Evolutionary conservation across 2,888 invertebrate species (phyloP).

Genomic region (Cryptocephalus moraei): DNA sequence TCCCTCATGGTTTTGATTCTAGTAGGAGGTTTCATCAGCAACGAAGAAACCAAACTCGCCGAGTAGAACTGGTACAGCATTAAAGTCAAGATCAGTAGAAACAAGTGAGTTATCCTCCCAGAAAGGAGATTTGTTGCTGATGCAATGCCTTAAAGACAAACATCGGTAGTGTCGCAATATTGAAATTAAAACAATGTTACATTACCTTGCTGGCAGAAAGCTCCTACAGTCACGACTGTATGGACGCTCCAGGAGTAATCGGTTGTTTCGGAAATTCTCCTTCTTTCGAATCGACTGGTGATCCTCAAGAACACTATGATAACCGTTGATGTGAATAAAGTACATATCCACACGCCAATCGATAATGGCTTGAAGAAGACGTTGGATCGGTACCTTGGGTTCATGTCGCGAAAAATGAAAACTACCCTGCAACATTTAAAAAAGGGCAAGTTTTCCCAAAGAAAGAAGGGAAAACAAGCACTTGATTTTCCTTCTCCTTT

Average conservation of each 20-base stretch:
- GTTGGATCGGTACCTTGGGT: conserved; percentile 22
- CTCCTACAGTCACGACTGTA: conserved; percentile 21
- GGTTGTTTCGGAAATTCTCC: conserved; percentile 2
- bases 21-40: conserved; percentile 49
- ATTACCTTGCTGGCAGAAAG: conserved; percentile 31
- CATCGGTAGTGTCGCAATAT: too few relatives aligned
- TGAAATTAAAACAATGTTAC: too few relatives aligned
- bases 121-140: conserved; percentile 19
- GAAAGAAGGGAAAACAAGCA: too few relatives aligned
- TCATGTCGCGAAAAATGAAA: conserved; percentile 28
- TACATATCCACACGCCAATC: conserved; percentile 22
- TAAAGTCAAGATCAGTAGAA: conserved; percentile 22
- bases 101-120: conserved; percentile 24
- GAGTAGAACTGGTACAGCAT: conserved; percentile 58
- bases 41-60: conserved; percentile 53
- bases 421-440: conserved; percentile 24
- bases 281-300: conserved; percentile 16
- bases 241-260: conserved; percentile 24
- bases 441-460: conserved; percentile 25
- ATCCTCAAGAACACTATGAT: conserved; percentile 18
- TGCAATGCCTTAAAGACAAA: conserved; percentile 19
- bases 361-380: conserved; percentile 27
- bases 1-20: conserved; percentile 48
- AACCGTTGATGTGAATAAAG: conserved; percentile 14
- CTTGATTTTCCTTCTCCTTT: too few relatives aligned